Conservation (phyloP, 2,888 invertebrate genomes). For the Aspidiotus destructor region DNA sequence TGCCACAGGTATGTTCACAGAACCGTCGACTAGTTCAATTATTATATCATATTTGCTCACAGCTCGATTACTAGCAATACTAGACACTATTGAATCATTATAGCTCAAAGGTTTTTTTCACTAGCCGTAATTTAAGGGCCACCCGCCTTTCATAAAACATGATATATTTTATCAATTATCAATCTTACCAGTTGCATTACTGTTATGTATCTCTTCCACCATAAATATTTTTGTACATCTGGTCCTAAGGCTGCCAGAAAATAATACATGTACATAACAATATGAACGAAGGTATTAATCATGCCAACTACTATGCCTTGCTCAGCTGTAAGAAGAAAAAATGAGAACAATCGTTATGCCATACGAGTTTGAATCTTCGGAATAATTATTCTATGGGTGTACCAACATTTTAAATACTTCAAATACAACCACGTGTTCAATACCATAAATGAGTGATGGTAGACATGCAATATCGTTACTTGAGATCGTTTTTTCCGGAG, state of each 20-base stretch:
- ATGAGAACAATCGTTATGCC: not conserved
- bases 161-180: too few species aligned
- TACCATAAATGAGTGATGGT: slow-evolving; percentile 47
- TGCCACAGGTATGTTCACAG: too few species aligned
- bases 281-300: slow-evolving; percentile 80
- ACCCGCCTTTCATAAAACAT: too few species aligned
- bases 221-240: slow-evolving; percentile 74
- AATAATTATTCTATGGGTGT: not conserved
- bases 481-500: slow-evolving; percentile 51
- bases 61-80: too few species aligned
- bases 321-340: slow-evolving; percentile 53
- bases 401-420: slow-evolving; percentile 51
- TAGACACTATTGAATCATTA: too few species aligned
- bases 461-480: slow-evolving; percentile 51
- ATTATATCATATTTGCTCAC: too few species aligned
- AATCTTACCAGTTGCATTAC: slow-evolving; percentile 65
- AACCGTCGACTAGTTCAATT: too few species aligned
- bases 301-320: slow-evolving; percentile 78
- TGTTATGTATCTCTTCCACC: slow-evolving; percentile 93
- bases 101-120: too few species aligned
- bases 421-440: slow-evolving; percentile 41
- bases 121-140: too few species aligned
- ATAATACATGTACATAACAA: slow-evolving; percentile 88
- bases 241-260: slow-evolving; percentile 80
- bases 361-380: too few species aligned